Evolutionary conservation across 1,140 invertebrate genomes (phyloP).

Genomic region (Bombus difficillimus): DNA sequence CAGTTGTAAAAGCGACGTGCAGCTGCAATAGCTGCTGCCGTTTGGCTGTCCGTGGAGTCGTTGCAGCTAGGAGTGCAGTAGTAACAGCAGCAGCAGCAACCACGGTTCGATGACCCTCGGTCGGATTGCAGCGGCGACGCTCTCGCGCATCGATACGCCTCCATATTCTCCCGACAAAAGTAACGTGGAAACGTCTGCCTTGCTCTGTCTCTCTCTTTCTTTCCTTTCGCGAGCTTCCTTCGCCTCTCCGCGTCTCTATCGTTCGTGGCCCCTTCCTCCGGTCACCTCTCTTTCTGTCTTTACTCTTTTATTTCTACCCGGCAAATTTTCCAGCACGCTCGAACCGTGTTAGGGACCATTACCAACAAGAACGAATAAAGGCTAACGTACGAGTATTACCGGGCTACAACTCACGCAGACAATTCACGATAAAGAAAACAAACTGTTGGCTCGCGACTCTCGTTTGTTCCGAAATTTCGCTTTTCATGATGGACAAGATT

Average conservation of each 20-base stretch:
- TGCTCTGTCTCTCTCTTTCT: no score
- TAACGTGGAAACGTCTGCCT: conserved; percentile 42
- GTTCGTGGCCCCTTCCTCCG: not conserved
- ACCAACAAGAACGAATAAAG: not conserved
- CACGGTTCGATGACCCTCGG: conserved; percentile 54
- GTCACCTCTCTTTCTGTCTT: not conserved
- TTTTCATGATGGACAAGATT: not conserved
- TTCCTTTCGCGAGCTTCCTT: no score
- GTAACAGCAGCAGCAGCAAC: conserved; percentile 21
- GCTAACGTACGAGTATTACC: no score
- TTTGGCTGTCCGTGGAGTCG: conserved; percentile 44
- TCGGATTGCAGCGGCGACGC: conserved; percentile 49
- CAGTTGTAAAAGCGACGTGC: conserved; percentile 54
- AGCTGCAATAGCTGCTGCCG: conserved; percentile 45
- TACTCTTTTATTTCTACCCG: conserved; percentile 13
- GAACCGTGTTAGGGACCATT: not conserved
- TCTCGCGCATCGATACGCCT: conserved; percentile 53
- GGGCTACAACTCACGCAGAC: not conserved
- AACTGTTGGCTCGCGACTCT: not conserved
- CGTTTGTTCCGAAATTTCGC: not conserved
- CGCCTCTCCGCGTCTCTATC: not conserved
- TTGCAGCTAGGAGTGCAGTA: conserved; percentile 35
- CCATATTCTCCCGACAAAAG: conserved; percentile 52
- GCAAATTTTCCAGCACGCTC: conserved; percentile 29
- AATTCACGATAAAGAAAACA: conserved; percentile 2